Base-by-base conservation (phyloP, 1,140 invertebrate species). In the Philopotamus ludificatus region DNA sequence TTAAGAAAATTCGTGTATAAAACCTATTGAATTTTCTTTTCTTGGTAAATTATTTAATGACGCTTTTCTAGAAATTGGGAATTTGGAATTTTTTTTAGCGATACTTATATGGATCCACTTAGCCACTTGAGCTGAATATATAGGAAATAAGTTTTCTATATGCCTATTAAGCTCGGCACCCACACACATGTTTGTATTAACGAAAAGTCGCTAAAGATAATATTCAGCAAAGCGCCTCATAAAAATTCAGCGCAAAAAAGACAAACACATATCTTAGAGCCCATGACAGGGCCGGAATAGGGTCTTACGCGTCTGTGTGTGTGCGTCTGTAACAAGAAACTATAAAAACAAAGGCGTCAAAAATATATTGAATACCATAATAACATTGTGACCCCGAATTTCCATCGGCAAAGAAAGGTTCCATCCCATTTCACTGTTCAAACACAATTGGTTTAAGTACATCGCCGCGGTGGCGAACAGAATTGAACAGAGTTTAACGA, bases 361-460 rank as follows among this genome's bases (percentile, higher is more conserved):
- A 20, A 62, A 65, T 65, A 65, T 65, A 57, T 65, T 47, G 63
- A 65, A 59, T 55, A 45, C 47, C 63, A n/a, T 70, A 70, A 70
- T 70, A 70, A 66, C 60, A 66, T 60, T 58, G 63, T 66, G 68
- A 70, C 68, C 68, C 68, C 63, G 65, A 70, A 70, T 70, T 70
- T 70, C 68, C 68, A 70, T 66, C 47, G 67, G 55, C 60, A 70
- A 70, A 66, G 63, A 70, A 61, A 64, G 65, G 34, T 70, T 70
- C 61, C 68, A 70, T 70, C 64, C 68, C 68, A 70, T 70, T 70
- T 70, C 65, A 58, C 58, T 70, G 65, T 70, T 66, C 68, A 70
- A 70, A 70, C 68, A 70, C 68, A 70, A 70, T 70, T 70, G 62
- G 63, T 66, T 66, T 70, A 66, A 70, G 67, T 70, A 70, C 34